These are phyloP conservation scores for Drosophila anomalipes DNA, from an alignment of 2,888 invertebrate genomes.

Conservation along the genomic window DNA sequence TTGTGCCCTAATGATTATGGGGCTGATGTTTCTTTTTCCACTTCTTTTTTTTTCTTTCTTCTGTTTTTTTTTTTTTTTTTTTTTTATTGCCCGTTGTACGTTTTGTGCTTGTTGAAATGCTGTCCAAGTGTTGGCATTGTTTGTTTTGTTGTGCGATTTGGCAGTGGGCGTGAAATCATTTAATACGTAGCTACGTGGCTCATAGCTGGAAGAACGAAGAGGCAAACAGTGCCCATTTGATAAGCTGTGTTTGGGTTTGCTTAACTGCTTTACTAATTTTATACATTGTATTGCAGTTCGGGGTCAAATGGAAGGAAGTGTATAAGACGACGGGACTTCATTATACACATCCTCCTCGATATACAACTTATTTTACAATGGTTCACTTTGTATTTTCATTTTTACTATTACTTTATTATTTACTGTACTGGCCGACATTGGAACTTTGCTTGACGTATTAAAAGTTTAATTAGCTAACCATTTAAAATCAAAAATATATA, in stretches of 20 bases:
- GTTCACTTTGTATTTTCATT: background rate
- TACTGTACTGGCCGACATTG: background rate
- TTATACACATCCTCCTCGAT: background rate
- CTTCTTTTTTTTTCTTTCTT: slow-evolving; percentile 7
- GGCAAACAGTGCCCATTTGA: slow-evolving; percentile 31
- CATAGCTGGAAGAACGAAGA: background rate
- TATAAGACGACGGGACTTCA: rapidly evolving
- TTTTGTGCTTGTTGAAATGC: slow-evolving; percentile 22
- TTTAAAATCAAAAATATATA: background rate
- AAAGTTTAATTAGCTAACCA: background rate
- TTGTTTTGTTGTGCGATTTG: slow-evolving; percentile 55
- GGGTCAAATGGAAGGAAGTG: background rate
- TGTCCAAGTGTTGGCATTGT: slow-evolving; percentile 59
- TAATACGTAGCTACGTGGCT: slow-evolving; percentile 16
- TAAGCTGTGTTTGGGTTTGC: slow-evolving; percentile 50
- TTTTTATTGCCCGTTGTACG: slow-evolving; percentile 27
- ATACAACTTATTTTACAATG: background rate
- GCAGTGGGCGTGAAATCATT: slow-evolving; percentile 63
- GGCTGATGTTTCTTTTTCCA: slow-evolving; percentile 40
- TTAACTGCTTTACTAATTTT: slow-evolving; percentile 59
- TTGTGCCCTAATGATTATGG: slow-evolving; percentile 75
- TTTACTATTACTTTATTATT: background rate
- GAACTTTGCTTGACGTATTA: background rate
- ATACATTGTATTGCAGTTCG: background rate
- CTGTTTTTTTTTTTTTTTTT: background rate